Percentiles rank a stretch among this genome's conserved stretches.
Conservation (phyloP, 2,113 vertebrate species). For the Caranx melampygus region DNA sequence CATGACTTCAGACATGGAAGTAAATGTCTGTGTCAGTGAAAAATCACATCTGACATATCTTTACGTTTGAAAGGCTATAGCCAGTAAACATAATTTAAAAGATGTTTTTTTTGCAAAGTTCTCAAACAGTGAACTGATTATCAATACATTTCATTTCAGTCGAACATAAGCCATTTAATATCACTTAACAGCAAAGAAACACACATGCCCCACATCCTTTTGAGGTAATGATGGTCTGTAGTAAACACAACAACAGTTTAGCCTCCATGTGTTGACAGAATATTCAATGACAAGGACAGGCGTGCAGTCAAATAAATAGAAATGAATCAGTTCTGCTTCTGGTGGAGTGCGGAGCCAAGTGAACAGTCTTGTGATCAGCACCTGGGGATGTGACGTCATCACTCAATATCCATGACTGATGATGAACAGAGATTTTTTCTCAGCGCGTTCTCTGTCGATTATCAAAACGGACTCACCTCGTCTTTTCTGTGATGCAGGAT, state of each 20-base stretch:
- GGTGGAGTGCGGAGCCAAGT: constrained; percentile 43
- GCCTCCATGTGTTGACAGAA: constrained; percentile 21
- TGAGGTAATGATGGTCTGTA: neutral
- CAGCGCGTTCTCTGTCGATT: constrained; percentile 53
- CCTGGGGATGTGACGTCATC: constrained; percentile 65
- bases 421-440: constrained; percentile 72
- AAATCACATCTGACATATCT: neutral
- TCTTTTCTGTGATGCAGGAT: constrained; percentile 58
- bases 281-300: constrained; percentile 51
- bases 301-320: constrained; percentile 42
- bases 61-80: neutral
- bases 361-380: constrained; percentile 48
- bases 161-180: neutral
- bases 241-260: constrained; percentile 13
- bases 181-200: neutral
- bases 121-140: neutral
- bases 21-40: neutral
- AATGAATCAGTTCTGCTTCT: constrained; percentile 50
- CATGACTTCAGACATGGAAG: neutral
- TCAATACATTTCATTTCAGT: neutral
- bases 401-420: constrained; percentile 64
- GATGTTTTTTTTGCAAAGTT: neutral
- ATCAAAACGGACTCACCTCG: constrained; percentile 62
- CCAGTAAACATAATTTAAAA: neutral
- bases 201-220: neutral